Base-by-base conservation (phyloP, 2,888 invertebrate species). In the Megastigmus dorsalis region DNA sequence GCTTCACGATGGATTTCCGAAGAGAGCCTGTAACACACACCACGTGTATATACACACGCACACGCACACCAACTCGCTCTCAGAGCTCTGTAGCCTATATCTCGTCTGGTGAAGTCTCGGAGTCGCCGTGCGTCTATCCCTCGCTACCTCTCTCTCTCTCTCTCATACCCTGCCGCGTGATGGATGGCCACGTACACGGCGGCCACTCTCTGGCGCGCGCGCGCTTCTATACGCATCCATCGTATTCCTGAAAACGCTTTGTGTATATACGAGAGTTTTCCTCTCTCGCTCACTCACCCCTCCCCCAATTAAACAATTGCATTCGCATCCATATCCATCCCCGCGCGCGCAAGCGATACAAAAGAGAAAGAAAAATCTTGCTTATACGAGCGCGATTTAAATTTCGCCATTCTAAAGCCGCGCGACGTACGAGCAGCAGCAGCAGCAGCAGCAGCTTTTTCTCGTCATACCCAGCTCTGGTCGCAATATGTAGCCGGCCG, bases 231-330 rank as follows among this genome's bases (percentile, higher is more conserved):
- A n/a, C n/a, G n/a, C n/a, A n/a, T n/a, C n/a, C n/a, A n/a, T 54
- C 20, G 41, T 54, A 30, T 52, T 28, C 30, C 52, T 5, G 52
- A 62, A n/a, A 15, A 3, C 15, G 52, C 50, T 20, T n/a, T 77
- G 79, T 66, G 78, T n/a, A n/a, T n/a, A n/a, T n/a, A n/a, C n/a
- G n/a, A n/a, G n/a, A n/a, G n/a, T n/a, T n/a, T n/a, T n/a, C n/a
- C 79, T 77, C 78, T 79, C 80, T 77, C 78, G 79, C 77, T 80
- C n/a, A n/a, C n/a, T 82, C 79, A 45, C 66, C 57, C 50, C 57
- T 45, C 15, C 66, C 63, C 83, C 85, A 87, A 87, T 87, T 87
- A 87, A 87, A 86, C 86, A 85, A 86, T 87, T 83, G 84, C 84
- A 84, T 86, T 84, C 85, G 79, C 84, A 86, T 85, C 83, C 83